Evolutionary conservation across 2,113 vertebrate genomes (phyloP).

Genomic region (Plectropomus leopardus): DNA sequence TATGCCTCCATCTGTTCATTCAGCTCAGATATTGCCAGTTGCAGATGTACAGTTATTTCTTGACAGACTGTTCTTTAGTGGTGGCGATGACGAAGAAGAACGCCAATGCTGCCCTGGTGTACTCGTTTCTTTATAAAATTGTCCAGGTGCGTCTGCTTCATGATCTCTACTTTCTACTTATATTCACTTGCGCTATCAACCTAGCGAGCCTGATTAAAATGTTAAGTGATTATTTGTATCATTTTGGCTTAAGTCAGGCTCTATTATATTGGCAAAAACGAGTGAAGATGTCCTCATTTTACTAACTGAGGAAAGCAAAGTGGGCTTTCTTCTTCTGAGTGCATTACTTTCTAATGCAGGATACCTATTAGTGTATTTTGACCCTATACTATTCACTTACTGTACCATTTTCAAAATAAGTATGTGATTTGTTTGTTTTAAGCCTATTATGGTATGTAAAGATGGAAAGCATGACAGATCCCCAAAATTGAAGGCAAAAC

Average conservation of each 20-base stretch:
- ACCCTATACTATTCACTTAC: no score
- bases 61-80: constrained; percentile 80
- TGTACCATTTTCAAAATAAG: no score
- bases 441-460: no score
- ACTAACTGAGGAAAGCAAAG: no score
- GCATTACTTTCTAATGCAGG: no score
- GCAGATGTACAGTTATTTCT: constrained; percentile 51
- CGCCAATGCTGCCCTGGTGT: constrained; percentile 87
- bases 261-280: not conserved
- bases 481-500: no score
- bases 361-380: not conserved
- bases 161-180: not conserved
- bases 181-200: not conserved
- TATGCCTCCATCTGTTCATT: not conserved
- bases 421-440: not conserved
- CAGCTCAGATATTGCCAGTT: not conserved
- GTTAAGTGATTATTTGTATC: no score
- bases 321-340: no score
- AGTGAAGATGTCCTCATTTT: not conserved
- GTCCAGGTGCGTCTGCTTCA: constrained; percentile 82
- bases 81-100: constrained; percentile 89
- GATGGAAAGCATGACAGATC: no score
- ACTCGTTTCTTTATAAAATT: constrained; percentile 88
- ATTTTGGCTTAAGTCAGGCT: not conserved
- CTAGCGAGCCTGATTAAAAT: not conserved